Conservation (phyloP, 1,140 invertebrate species). For the Drosophila azteca region DNA sequence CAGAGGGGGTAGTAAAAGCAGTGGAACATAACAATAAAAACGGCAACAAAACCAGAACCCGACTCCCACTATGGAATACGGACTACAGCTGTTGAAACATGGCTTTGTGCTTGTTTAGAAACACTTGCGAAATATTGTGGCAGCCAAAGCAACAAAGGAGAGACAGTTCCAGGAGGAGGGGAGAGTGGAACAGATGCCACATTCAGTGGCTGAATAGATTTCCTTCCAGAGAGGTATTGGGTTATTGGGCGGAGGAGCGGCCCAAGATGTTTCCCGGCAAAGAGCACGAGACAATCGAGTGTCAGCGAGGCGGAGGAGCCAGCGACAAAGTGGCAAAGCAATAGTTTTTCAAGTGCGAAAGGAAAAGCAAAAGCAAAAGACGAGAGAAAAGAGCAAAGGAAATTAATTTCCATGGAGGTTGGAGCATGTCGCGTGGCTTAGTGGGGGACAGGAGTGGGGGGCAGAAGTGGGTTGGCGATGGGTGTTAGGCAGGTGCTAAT, state of each 20-base stretch:
- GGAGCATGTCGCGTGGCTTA: constrained; percentile 42
- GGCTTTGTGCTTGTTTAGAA: constrained; percentile 81
- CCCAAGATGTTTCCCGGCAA: background rate
- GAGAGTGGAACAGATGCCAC: background rate
- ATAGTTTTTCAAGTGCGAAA: constrained; percentile 22
- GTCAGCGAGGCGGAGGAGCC: background rate
- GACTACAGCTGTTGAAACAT: constrained; percentile 81
- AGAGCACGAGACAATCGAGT: background rate
- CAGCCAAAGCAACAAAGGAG: constrained; percentile 22
- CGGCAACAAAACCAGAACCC: constrained; percentile 47
- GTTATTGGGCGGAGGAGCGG: constrained; percentile 37
- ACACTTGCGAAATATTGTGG: constrained; percentile 81
- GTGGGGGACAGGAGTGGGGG: too few relatives aligned
- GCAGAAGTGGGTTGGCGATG: too few relatives aligned
- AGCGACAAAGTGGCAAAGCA: constrained; percentile 13
- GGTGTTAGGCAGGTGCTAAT: constrained; percentile 67
- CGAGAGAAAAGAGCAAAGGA: constrained; percentile 15
- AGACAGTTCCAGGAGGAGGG: constrained; percentile 1
- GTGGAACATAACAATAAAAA: constrained; percentile 73
- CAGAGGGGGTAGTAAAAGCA: constrained; percentile 4
- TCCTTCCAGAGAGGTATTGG: constrained; percentile 37
- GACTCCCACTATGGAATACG: constrained; percentile 19
- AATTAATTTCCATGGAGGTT: constrained; percentile 64
- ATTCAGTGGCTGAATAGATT: background rate
- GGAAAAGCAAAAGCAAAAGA: background rate